These are phyloP conservation scores for Hippotragus niger DNA, from an alignment of 2,113 vertebrate genomes.

Conservation along the genomic window DNA sequence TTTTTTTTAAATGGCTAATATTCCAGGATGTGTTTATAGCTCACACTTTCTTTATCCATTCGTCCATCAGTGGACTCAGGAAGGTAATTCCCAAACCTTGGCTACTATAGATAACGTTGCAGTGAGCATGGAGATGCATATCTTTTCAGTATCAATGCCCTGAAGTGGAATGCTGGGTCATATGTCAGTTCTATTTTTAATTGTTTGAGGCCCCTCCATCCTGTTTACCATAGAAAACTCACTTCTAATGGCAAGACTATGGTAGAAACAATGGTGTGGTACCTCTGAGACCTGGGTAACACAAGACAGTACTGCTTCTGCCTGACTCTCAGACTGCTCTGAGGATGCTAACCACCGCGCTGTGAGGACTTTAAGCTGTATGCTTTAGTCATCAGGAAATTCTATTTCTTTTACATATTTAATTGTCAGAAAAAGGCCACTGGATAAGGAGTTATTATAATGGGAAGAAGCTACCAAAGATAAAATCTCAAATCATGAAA, in stretches of 20 bases:
- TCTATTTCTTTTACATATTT: not conserved
- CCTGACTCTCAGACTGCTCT: not conserved
- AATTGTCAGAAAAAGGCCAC: not conserved
- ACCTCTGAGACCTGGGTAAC: not conserved
- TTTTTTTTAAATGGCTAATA: not conserved
- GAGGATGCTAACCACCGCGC: not conserved
- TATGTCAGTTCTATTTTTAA: not conserved
- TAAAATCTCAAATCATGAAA: not conserved
- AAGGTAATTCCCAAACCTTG: not conserved
- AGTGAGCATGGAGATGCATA: not conserved
- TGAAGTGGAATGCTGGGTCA: not conserved
- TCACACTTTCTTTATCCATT: not conserved
- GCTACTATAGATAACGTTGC: not conserved
- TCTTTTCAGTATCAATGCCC: not conserved
- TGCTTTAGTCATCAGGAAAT: not conserved
- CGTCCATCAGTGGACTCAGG: not conserved
- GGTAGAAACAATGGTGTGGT: not conserved
- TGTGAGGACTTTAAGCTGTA: not conserved
- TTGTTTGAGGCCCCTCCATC: not conserved
- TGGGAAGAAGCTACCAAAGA: not conserved
- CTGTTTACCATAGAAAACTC: not conserved
- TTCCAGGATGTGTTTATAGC: not conserved
- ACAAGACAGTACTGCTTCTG: not conserved
- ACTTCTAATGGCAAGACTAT: not conserved
- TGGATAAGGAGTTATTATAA: not conserved